Percentiles rank a stretch among this genome's conserved stretches.
phyloP scores from a whole-genome alignment of 2,888 invertebrate species.

The Priocnemis perturbator region DNA sequence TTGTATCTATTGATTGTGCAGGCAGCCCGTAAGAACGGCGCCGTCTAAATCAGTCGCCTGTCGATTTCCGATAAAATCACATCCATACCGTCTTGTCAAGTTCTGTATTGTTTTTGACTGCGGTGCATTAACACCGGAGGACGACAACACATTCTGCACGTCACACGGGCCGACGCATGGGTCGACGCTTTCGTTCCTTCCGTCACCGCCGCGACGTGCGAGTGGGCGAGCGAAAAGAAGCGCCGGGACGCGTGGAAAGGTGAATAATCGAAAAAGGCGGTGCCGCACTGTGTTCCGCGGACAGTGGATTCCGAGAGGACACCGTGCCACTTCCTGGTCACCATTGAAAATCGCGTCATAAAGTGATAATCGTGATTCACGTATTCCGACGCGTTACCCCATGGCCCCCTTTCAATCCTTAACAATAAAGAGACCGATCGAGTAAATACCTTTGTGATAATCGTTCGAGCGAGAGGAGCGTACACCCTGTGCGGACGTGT shows the following conservation, averaged over 20 bases:
- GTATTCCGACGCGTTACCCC: conserved; percentile 11
- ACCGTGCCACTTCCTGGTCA: too few relatives aligned
- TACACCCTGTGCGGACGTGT: conserved; percentile 2
- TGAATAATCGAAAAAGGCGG: conserved; percentile 70
- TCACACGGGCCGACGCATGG: neutral
- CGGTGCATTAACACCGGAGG: too few relatives aligned
- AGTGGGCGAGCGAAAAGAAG: conserved; percentile 17
- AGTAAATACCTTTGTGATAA: conserved; percentile 38
- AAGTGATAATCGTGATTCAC: conserved; percentile 2
- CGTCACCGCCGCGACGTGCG: conserved; percentile 5
- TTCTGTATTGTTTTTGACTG: too few relatives aligned
- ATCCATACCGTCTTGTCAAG: too few relatives aligned
- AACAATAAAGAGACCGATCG: neutral
- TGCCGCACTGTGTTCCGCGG: conserved; percentile 54
- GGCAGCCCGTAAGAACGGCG: too few relatives aligned
- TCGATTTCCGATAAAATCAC: too few relatives aligned
- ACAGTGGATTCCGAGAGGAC: neutral
- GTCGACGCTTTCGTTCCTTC: neutral
- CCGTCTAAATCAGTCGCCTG: too few relatives aligned
- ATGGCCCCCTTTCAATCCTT: neutral
- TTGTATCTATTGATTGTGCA: too few relatives aligned
- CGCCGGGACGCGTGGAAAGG: conserved; percentile 25
- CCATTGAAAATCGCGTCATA: conserved; percentile 1
- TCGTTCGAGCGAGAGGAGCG: conserved; percentile 1
- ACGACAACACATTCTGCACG: neutral